Conservation (phyloP, 2,797 vertebrate species). For the Myoxocephalus aenaeus region DNA sequence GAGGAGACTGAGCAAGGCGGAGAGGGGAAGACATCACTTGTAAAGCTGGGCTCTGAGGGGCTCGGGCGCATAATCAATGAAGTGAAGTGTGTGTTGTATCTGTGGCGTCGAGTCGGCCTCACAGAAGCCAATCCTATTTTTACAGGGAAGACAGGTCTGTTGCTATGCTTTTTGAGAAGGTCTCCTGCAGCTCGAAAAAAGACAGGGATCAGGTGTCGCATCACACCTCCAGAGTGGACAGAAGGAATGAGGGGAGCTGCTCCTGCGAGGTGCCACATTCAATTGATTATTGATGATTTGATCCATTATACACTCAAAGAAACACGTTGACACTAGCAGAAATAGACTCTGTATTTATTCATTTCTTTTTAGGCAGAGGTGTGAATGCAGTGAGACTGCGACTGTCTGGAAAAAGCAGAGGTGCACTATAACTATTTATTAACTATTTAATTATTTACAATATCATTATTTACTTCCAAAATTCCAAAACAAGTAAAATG, state of each 20-base stretch:
- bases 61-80: constrained; percentile 85
- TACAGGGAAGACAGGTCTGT: constrained; percentile 84
- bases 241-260: constrained; percentile 47
- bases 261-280: constrained; percentile 64
- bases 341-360: constrained; percentile 67
- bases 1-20: constrained; percentile 57
- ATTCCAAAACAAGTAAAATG: not conserved
- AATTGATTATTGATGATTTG: constrained; percentile 83
- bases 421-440: constrained; percentile 62
- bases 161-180: constrained; percentile 85
- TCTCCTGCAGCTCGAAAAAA: constrained; percentile 63
- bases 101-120: constrained; percentile 74
- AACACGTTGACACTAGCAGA: constrained; percentile 75
- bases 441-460: constrained; percentile 46
- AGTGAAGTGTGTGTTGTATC: constrained; percentile 82
- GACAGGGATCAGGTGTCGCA: constrained; percentile 49
- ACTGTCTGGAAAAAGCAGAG: constrained; percentile 40
- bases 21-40: constrained; percentile 75
- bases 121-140: constrained; percentile 85
- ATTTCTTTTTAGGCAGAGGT: constrained; percentile 65
- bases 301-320: constrained; percentile 76
- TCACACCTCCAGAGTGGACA: constrained; percentile 76
- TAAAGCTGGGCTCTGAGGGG: constrained; percentile 80
- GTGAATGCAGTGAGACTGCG: constrained; percentile 68
- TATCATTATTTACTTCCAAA: constrained; percentile 32